Percentiles rank a stretch among this genome's conserved stretches.
phyloP scores from a whole-genome alignment of 2,113 vertebrate genomes.

The Oxyruncus cristatus region DNA sequence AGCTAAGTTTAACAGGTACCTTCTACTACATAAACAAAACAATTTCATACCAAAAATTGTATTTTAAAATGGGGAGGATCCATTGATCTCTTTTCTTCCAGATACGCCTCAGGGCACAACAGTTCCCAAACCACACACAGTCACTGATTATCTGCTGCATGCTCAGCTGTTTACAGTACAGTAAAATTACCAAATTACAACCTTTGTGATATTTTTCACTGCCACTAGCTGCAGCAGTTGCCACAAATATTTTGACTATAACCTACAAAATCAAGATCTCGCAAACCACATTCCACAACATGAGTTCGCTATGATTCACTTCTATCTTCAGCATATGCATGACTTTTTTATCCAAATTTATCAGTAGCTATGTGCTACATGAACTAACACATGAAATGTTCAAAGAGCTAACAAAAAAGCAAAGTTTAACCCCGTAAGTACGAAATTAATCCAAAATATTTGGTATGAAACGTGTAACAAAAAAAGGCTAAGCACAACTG shows the following conservation, averaged over 20 bases:
- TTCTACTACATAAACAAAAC: not conserved
- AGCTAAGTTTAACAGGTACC: not conserved
- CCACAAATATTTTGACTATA: constrained; percentile 49
- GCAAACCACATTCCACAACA: not conserved
- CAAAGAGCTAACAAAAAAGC: not conserved
- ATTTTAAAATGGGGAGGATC: not conserved
- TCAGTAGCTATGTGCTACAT: not conserved
- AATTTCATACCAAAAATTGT: not conserved
- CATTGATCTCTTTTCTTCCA: not conserved
- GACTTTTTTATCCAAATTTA: not conserved
- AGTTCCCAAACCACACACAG: not conserved
- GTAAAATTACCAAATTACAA: not conserved
- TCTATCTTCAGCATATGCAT: not conserved
- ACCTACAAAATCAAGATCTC: not conserved
- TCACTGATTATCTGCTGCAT: not conserved
- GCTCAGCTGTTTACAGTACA: not conserved
- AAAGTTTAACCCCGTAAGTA: not conserved
- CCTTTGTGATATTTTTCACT: not conserved
- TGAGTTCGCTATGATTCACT: not conserved
- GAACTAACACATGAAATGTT: not conserved
- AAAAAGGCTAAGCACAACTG: not conserved
- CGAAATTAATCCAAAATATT: not conserved
- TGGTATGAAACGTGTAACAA: not conserved
- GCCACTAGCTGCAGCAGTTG: not conserved
- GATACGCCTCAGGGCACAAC: not conserved